Evolutionary conservation across 2,113 vertebrate genomes (phyloP).

Genomic region (Isurus oxyrinchus): DNA sequence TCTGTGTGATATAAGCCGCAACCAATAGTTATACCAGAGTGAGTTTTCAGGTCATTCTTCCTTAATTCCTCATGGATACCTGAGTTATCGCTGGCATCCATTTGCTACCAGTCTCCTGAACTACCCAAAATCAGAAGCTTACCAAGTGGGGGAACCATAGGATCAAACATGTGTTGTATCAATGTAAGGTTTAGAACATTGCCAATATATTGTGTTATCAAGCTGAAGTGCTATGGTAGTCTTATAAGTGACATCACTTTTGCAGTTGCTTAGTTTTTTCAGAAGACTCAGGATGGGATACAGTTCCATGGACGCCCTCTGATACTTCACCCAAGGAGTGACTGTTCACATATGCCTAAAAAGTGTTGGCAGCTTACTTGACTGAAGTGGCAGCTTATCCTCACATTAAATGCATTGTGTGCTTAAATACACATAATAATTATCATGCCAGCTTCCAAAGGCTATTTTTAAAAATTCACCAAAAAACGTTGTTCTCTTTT

Average conservation of each 20-base stretch:
- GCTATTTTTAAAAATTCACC: neutral
- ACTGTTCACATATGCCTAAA: neutral
- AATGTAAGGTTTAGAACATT: neutral
- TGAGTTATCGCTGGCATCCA: neutral
- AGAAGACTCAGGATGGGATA: neutral
- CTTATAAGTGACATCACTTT: neutral
- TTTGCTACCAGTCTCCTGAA: too few relatives aligned
- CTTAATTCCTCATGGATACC: neutral
- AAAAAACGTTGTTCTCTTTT: neutral
- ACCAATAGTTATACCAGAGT: neutral
- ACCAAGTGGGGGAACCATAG: too few relatives aligned
- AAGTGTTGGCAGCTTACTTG: neutral
- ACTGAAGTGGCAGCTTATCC: neutral
- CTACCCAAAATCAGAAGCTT: too few relatives aligned
- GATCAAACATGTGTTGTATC: neutral
- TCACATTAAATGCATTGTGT: neutral
- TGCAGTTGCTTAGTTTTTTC: neutral
- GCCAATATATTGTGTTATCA: neutral
- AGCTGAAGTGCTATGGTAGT: neutral
- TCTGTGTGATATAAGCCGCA: neutral
- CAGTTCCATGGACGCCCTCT: neutral
- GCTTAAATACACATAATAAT: neutral
- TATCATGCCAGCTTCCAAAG: neutral
- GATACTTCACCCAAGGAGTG: neutral
- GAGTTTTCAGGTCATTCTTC: neutral